phyloP scores from a whole-genome alignment of 2,888 invertebrate species.

The Phyllotreta cruciferae region DNA sequence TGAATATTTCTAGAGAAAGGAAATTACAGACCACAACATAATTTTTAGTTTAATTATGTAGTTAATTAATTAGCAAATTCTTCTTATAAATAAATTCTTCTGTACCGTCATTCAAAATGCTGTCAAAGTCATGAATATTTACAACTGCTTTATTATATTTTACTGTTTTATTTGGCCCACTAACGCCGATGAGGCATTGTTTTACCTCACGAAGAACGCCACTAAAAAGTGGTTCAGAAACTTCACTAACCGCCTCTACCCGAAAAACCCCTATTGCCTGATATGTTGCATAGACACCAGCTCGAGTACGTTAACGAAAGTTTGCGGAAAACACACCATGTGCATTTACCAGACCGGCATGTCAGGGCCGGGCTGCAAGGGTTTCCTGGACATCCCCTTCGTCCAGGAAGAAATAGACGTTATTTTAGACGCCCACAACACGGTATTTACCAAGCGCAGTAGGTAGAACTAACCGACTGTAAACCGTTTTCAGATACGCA shows the following conservation, averaged over 20 bases:
- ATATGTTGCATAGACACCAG: constrained; percentile 51
- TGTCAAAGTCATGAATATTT: constrained; percentile 13
- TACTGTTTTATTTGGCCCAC: background rate
- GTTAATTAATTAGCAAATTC: too few species aligned
- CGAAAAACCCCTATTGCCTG: constrained; percentile 48
- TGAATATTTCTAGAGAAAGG: too few species aligned
- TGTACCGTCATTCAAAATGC: constrained; percentile 12
- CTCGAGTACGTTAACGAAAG: constrained; percentile 45
- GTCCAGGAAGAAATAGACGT: constrained; percentile 54
- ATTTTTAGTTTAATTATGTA: too few species aligned
- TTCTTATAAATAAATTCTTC: background rate
- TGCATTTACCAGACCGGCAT: constrained; percentile 46
- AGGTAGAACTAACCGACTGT: too few species aligned
- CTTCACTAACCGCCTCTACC: constrained; percentile 19
- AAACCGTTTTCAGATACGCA: constrained; percentile 9
- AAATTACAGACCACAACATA: too few species aligned
- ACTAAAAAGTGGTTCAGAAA: constrained; percentile 38
- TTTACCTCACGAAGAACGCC: constrained; percentile 30
- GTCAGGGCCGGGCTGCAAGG: constrained; percentile 43
- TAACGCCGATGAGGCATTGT: background rate
- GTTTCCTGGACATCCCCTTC: constrained; percentile 51
- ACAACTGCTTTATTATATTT: constrained; percentile 5
- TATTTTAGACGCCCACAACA: constrained; percentile 60
- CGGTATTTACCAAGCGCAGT: constrained; percentile 42
- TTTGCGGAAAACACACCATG: constrained; percentile 53